A percentile compares a stretch with the other conserved stretches of the same genome.
These are phyloP conservation scores for Helogale parvula DNA, from an alignment of 2,113 vertebrate genomes.

Conservation along the genomic window DNA sequence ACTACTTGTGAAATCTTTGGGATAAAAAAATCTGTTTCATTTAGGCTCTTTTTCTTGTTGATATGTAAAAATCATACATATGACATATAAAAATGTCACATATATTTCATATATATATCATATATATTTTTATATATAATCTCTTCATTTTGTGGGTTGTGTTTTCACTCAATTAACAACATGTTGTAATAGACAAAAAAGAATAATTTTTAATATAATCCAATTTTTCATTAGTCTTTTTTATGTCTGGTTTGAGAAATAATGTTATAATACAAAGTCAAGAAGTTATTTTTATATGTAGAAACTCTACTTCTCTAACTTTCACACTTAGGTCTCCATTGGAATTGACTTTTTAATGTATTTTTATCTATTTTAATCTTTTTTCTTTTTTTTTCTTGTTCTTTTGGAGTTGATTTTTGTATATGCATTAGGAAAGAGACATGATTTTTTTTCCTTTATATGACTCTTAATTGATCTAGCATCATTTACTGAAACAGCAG, in stretches of 20 bases:
- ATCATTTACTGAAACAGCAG: not conserved
- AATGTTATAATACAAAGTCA: not conserved
- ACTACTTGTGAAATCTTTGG: not conserved
- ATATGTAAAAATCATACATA: not conserved
- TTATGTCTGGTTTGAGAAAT: not conserved
- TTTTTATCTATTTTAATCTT: not conserved
- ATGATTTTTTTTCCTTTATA: not conserved
- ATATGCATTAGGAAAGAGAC: not conserved
- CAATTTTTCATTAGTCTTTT: not conserved
- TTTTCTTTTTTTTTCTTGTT: not conserved
- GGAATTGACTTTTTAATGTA: not conserved
- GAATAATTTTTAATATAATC: not conserved
- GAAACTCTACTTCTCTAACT: not conserved
- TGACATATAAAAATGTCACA: not conserved
- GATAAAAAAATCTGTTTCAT: not conserved
- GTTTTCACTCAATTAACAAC: not conserved
- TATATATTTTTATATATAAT: not conserved
- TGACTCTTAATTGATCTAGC: not conserved
- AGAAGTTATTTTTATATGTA: not conserved
- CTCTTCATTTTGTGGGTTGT: not conserved
- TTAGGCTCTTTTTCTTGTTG: not conserved
- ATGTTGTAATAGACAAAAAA: not conserved
- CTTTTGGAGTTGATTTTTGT: not conserved
- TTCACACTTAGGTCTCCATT: not conserved
- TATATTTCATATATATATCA: not conserved